phyloP scores from a whole-genome alignment of 2,113 vertebrate species.

The Daphoenositta chrysoptera region DNA sequence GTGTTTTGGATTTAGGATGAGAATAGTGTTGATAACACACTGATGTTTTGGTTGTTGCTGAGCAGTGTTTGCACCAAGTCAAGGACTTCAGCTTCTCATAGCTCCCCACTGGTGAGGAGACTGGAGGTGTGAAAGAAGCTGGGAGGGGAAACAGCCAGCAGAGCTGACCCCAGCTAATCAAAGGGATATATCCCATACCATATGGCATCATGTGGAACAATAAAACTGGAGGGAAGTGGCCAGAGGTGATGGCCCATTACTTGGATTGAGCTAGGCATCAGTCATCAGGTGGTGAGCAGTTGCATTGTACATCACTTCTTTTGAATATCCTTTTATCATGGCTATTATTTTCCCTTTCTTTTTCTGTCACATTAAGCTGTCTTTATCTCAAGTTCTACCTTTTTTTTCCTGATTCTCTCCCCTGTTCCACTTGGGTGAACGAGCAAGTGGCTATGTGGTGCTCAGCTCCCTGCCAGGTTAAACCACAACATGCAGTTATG shows the following conservation, averaged over 20 bases:
- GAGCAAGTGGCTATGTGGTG: background rate
- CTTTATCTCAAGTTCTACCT: background rate
- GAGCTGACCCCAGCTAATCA: background rate
- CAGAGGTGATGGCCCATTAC: background rate
- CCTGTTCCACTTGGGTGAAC: background rate
- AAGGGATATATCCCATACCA: background rate
- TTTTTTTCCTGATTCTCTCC: background rate
- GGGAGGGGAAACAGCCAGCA: background rate
- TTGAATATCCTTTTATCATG: background rate
- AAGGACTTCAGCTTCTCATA: background rate
- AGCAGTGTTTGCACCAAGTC: background rate
- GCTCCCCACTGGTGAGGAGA: background rate
- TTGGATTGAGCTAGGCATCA: background rate
- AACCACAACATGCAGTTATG: accelerated
- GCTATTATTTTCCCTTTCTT: background rate
- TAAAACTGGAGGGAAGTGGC: background rate
- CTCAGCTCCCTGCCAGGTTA: background rate
- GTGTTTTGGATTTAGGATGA: background rate
- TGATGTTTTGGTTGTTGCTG: background rate
- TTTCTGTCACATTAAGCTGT: background rate
- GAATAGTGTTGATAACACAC: background rate
- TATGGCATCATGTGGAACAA: background rate
- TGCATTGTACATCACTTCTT: background rate
- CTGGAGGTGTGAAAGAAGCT: background rate
- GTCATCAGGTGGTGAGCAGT: background rate